Evolutionary conservation across 1,140 invertebrate species (phyloP).

Genomic region (Acyrthosiphon pisum): DNA sequence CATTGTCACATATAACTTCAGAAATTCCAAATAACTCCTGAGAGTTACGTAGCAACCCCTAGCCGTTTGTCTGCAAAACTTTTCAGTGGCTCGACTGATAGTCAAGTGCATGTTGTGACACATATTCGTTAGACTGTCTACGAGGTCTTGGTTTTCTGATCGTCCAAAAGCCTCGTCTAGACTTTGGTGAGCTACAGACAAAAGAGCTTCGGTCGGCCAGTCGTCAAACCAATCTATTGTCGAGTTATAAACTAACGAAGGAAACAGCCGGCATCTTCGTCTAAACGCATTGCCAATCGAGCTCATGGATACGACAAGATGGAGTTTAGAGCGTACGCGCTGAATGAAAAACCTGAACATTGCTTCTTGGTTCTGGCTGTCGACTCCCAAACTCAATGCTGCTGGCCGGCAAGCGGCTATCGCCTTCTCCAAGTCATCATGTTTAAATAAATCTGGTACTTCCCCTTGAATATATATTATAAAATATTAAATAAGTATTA

Average conservation of each 20-base stretch:
- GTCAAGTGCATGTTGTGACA: constrained; percentile 81
- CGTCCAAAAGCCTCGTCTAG: constrained; percentile 63
- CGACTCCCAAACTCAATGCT: constrained; percentile 75
- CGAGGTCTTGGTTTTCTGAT: constrained; percentile 63
- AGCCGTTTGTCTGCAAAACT: constrained; percentile 80
- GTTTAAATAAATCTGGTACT: constrained; percentile 85
- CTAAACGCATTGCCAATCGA: constrained; percentile 85
- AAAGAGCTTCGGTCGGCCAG: constrained; percentile 87
- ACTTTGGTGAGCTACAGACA: constrained; percentile 76
- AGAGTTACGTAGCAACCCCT: constrained; percentile 87
- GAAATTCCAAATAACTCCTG: constrained; percentile 84
- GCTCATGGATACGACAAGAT: constrained; percentile 88
- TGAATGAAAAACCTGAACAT: constrained; percentile 86
- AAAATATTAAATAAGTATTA: constrained; percentile 52
- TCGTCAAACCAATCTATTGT: constrained; percentile 93
- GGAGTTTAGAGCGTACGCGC: constrained; percentile 79
- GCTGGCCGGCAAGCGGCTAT: constrained; percentile 75
- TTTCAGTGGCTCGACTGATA: constrained; percentile 76
- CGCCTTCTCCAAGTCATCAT: constrained; percentile 83
- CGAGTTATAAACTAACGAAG: constrained; percentile 90
- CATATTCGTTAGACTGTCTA: constrained; percentile 70
- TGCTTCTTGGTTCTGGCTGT: constrained; percentile 73
- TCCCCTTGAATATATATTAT: constrained; percentile 67
- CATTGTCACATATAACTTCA: constrained; percentile 78
- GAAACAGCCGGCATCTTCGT: constrained; percentile 82